Base-by-base conservation (phyloP, 2,888 invertebrate species). In the Entomobrya multifasciata region DNA sequence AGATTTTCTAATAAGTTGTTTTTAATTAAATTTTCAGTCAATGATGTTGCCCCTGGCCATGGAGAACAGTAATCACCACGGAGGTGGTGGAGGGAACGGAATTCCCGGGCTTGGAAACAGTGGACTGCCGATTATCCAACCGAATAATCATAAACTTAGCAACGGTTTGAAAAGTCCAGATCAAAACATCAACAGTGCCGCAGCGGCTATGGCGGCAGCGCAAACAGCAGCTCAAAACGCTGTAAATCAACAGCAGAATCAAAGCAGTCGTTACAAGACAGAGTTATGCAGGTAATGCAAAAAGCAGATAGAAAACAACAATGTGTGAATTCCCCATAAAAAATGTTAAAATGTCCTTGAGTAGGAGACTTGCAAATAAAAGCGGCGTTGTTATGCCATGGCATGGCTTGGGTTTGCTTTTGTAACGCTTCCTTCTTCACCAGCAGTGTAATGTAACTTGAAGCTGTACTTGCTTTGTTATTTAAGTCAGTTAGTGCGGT, bases 21-120 rank as follows among this genome's bases (percentile, higher is more conserved):
- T 17, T 27, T n/a, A 52, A 15, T 49, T 52, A 52, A 15, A 20
- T 70, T 36, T 65, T 6, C 47, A 86, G 86, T 74, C 86, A 55
- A 80, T 86, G 86, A 86, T 86, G 86, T 30, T 86, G 36, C 86
- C 86, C 62, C 86, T 80, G 47, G 86, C 80, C 44, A 86, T 86
- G 86, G 85, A 86, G 22, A 78, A 78, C 41, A 57, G 70, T 78
- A 70, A 78, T 17, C 44, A 60, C n/a, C 74, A 76, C 80, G 86
- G 86, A 11, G 85, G 86, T 67, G 86, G 86, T 20, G 70, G 78
- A 15, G 70, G 84, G 22, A 41, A 8, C 5, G 36, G 5, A 4
- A 36, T 36, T 36, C 36, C 4, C 8, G 36, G 36, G 4, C 36
- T 65, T 11, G 44, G 44, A 5, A 10, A 22, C 55, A 70, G 79